phyloP scores from a whole-genome alignment of 2,797 vertebrate genomes.

The Euthynnus affinis region DNA sequence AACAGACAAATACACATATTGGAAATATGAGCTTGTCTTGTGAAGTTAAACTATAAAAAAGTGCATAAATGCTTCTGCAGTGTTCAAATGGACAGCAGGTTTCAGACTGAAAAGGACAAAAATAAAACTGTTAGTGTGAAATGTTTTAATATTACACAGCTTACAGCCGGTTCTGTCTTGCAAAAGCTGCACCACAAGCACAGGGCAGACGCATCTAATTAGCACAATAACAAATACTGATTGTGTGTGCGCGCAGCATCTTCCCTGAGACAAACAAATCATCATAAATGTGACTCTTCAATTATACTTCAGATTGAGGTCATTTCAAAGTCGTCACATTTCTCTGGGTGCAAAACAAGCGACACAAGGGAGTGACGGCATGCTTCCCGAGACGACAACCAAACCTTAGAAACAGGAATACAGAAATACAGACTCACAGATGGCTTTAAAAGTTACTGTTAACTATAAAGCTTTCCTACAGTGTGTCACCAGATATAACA shows the following conservation, averaged over 20 bases:
- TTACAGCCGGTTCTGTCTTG: constrained; percentile 7
- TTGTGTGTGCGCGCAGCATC: constrained; percentile 61
- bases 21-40: not conserved
- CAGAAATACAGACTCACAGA: not conserved
- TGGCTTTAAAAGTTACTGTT: not conserved
- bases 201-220: constrained; percentile 26
- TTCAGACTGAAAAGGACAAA: not conserved
- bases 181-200: constrained; percentile 36
- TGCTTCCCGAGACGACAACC: constrained; percentile 17
- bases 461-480: not conserved
- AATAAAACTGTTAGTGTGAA: too few relatives aligned
- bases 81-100: not conserved
- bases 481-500: not conserved
- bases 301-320: constrained; percentile 1
- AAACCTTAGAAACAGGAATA: not conserved
- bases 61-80: not conserved
- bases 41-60: not conserved
- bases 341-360: constrained; percentile 34
- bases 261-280: constrained; percentile 70
- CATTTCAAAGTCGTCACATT: constrained; percentile 32
- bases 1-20: not conserved
- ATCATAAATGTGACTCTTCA: constrained; percentile 1
- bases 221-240: constrained; percentile 37
- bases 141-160: constrained; percentile 52
- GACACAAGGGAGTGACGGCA: constrained; percentile 19